These are phyloP conservation scores for Pygocentrus nattereri DNA, from an alignment of 2,797 vertebrate genomes.

Conservation along the genomic window DNA sequence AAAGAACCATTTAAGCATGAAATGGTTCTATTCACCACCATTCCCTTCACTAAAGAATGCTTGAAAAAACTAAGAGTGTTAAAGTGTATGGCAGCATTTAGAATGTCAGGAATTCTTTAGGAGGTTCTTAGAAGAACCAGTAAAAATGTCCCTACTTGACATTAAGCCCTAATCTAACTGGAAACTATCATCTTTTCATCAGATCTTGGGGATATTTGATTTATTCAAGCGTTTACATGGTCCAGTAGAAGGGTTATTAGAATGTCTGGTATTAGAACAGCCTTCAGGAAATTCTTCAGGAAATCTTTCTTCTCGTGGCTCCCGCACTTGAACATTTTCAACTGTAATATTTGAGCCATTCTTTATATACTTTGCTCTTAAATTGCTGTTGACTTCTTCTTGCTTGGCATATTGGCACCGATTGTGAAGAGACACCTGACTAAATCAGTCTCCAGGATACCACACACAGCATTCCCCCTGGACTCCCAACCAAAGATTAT, in stretches of 20 bases:
- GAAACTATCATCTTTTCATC: background rate
- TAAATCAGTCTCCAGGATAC: background rate
- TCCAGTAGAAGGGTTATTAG: background rate
- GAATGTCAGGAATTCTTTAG: background rate
- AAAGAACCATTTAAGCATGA: too few relatives aligned
- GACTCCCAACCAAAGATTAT: conserved; percentile 2
- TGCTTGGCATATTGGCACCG: background rate
- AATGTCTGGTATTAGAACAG: background rate
- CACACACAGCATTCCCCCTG: background rate
- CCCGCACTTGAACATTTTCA: background rate
- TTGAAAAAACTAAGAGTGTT: too few relatives aligned
- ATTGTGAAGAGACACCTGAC: background rate
- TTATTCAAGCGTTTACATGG: background rate
- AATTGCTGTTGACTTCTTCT: background rate
- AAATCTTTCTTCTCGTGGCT: background rate
- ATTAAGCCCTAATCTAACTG: background rate
- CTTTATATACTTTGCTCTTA: background rate
- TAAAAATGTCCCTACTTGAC: background rate
- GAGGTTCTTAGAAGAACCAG: background rate
- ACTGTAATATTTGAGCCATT: background rate
- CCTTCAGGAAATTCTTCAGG: background rate
- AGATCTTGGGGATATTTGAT: background rate
- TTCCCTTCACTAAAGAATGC: too few relatives aligned
- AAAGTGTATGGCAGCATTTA: too few relatives aligned
- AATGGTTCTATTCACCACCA: too few relatives aligned